Evolutionary conservation across 2,113 vertebrate species (phyloP).

Genomic region (Ovibos moschatus): DNA sequence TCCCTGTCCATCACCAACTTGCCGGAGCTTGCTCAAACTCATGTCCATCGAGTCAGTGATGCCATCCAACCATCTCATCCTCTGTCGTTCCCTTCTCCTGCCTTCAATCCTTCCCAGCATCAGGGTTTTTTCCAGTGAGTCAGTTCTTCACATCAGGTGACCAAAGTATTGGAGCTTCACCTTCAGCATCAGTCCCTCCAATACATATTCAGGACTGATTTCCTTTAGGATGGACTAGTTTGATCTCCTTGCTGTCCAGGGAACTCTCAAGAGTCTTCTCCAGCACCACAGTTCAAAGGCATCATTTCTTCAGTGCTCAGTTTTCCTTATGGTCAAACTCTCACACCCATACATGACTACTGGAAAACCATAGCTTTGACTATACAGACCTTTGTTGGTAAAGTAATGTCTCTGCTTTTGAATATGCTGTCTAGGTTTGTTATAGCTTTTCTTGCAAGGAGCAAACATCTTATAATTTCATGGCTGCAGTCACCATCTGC

Average conservation of each 20-base stretch:
- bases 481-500: background rate
- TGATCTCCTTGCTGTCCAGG: background rate
- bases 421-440: background rate
- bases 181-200: background rate
- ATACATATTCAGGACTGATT: background rate
- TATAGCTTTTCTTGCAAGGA: background rate
- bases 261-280: background rate
- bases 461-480: background rate
- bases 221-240: background rate
- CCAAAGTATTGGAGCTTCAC: background rate
- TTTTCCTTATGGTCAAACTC: background rate
- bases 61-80: background rate
- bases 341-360: background rate
- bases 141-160: background rate
- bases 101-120: background rate
- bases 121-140: background rate
- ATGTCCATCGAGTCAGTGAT: background rate
- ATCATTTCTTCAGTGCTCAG: background rate
- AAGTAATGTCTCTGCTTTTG: background rate
- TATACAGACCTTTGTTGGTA: background rate
- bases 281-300: background rate
- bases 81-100: background rate
- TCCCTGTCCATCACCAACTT: background rate
- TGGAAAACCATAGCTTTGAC: background rate
- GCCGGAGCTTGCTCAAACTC: background rate